Evolutionary conservation across 2,797 vertebrate genomes (phyloP), one percentile per base, ranked within the genome.

Genomic region (Gambelia wislizenii): DNA sequence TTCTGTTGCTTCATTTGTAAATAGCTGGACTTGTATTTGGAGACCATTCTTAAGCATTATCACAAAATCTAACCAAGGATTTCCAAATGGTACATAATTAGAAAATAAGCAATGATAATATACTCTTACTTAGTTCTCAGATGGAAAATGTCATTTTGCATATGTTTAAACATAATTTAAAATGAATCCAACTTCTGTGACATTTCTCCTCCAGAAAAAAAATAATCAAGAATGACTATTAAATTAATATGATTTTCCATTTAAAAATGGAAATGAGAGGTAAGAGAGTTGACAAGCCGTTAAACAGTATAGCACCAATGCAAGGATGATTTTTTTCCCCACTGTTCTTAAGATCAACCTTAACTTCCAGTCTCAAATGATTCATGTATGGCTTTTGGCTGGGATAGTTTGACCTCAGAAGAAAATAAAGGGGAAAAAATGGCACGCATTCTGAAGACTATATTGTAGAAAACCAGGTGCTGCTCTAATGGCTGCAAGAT

Each of bases 201-300:
- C 1, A 92, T 91, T 87, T 70, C 91, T 91, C 67, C 91, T 84
- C 59, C 61, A 93, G 86, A 20, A 70, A 92, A 95, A 92, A 93
- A 64, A 67, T 13, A 67, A 20, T 42, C 4, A 90, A 91, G 49
- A 39, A 85, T 1, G 0, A 83, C 85, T 47, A 85, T 36, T 77
- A 59, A 49, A 42, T 85, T 95, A 18, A 93, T 95, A 94, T 94
- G 25, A 67, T 94, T 95, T 81, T 88, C 39, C 91, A 25, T 90
- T 95, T 92, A 92, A 86, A 83, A 93, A 44, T 54, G 39, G 54
- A 81, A n/a, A 22, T 33, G 36, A 54, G 47, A 87, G 33, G 20
- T 33, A 44, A 27, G 3, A 25, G n/a, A 52, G 61, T 25, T 52
- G 67, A 7, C 44, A 84, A 72, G 33, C 16, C 47, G 39, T 54